These are phyloP conservation scores for Nasonia vitripennis DNA, from an alignment of 1,140 invertebrate genomes.

Conservation along the genomic window DNA sequence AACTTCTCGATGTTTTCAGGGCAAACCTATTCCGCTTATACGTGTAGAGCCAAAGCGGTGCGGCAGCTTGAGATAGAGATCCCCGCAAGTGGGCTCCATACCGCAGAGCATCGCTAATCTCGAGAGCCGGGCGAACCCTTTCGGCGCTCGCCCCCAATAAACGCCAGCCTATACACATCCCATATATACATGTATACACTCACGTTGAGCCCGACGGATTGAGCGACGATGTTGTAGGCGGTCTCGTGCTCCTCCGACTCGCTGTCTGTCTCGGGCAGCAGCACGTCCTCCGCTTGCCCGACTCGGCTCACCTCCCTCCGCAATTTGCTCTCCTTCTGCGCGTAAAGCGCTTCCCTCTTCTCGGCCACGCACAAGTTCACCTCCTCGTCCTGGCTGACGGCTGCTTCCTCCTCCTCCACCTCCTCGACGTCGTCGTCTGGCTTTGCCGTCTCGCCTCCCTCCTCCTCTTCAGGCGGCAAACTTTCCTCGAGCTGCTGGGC, in stretches of 20 bases:
- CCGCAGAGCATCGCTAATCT: background rate
- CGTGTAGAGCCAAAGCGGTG: no score
- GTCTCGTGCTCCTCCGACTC: conserved; percentile 77
- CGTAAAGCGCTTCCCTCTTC: conserved; percentile 39
- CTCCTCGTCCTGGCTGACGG: conserved; percentile 46
- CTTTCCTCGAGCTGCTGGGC: conserved; percentile 64
- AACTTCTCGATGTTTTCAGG: no score
- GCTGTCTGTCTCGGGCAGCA: conserved; percentile 60
- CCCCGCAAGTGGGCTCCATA: background rate
- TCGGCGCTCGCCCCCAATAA: no score
- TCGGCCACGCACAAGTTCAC: conserved; percentile 38
- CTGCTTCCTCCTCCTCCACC: background rate
- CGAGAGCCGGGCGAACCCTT: no score
- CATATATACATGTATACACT: conserved; percentile 68
- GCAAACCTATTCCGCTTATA: no score
- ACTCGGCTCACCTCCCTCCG: background rate
- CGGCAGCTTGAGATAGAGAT: background rate
- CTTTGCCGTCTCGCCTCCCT: conserved; percentile 68
- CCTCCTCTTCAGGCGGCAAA: conserved; percentile 58
- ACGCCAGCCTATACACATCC: background rate
- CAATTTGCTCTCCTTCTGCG: conserved; percentile 44
- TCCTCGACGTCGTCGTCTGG: conserved; percentile 59
- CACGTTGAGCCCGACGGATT: conserved; percentile 83
- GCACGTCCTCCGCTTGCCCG: background rate
- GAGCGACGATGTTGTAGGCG: conserved; percentile 73